These are phyloP conservation scores for Arbacia lixula DNA, from an alignment of 53 echinoderm and acorn worm species.

Conservation along the genomic window DNA sequence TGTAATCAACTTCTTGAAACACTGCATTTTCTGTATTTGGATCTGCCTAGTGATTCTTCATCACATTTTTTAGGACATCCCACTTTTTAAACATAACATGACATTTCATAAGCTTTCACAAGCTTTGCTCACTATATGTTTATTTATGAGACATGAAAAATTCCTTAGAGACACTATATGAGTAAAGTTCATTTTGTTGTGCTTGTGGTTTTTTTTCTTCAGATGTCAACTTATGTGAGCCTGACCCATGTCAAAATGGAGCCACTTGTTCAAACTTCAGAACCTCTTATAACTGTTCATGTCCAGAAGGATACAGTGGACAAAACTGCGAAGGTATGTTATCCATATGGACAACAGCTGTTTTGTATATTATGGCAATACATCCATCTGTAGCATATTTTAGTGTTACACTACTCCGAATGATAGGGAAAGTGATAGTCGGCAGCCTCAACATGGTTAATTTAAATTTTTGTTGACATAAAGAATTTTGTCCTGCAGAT, in stretches of 20 bases:
- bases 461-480: background rate
- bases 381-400: too few species aligned
- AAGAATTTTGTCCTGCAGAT: background rate
- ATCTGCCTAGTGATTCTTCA: too few species aligned
- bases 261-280: slow-evolving; percentile 52
- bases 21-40: too few species aligned
- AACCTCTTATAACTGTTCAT: slow-evolving; percentile 57
- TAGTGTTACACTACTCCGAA: too few species aligned
- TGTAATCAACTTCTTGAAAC: too few species aligned
- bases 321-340: slow-evolving; percentile 19
- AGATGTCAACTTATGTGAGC: slow-evolving; percentile 44
- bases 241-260: slow-evolving; percentile 65
- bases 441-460: too few species aligned
- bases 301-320: slow-evolving; percentile 3
- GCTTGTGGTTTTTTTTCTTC: background rate
- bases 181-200: background rate
- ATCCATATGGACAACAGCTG: background rate
- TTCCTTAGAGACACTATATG: too few species aligned
- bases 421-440: too few species aligned
- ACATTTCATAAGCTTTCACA: too few species aligned
- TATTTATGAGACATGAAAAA: too few species aligned
- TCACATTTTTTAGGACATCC: background rate
- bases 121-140: too few species aligned
- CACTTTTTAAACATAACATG: background rate
- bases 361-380: too few species aligned